Base-by-base conservation (phyloP, 1,140 invertebrate species). In the Anadara kagoshimensis region DNA sequence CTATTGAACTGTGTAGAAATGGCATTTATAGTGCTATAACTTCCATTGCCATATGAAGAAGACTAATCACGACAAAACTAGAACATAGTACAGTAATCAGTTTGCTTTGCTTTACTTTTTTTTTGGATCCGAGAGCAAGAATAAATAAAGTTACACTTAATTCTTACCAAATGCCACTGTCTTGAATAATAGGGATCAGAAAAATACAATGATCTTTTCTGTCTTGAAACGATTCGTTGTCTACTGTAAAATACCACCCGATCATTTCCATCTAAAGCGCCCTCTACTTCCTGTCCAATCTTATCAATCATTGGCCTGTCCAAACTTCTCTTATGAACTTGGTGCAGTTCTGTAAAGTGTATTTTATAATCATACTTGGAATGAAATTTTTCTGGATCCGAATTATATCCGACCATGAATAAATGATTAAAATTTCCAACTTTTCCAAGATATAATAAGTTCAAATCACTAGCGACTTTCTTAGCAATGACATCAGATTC, bases 141-240 rank as follows among this genome's bases (percentile, higher is more conserved):
- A n/a, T n/a, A n/a, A n/a, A n/a, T n/a, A n/a, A n/a, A n/a, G n/a
- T n/a, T n/a, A n/a, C n/a, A n/a, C n/a, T n/a, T n/a, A n/a, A 29
- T 56, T 67, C 78, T 72, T 74, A 87, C 81, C 81, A 89, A 73
- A 76, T 88, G 87, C 86, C 87, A 89, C 72, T 89, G 87, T 22
- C 81, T 58, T 4, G 58, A 66, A 68, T 81, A 89, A 43, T 44
- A 69, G 44, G 83, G 83, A 75, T 88, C 87, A 63, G 74, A 66
- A 62, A 88, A 87, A 5, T 63, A 49, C 1, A 85, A 1, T 5
- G 22, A 71, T 43, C 86, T 70, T 58, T 84, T 84, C 20, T 70
- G 62, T 62, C 85, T 72, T 7, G 59, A 71, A 44, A 84, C 69
- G 14, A 84, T 71, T 12, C 59, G 69, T 62, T 86, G 78, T 69